Conservation (phyloP, 2,113 vertebrate species). For the Ptychochromis oligacanthus region DNA sequence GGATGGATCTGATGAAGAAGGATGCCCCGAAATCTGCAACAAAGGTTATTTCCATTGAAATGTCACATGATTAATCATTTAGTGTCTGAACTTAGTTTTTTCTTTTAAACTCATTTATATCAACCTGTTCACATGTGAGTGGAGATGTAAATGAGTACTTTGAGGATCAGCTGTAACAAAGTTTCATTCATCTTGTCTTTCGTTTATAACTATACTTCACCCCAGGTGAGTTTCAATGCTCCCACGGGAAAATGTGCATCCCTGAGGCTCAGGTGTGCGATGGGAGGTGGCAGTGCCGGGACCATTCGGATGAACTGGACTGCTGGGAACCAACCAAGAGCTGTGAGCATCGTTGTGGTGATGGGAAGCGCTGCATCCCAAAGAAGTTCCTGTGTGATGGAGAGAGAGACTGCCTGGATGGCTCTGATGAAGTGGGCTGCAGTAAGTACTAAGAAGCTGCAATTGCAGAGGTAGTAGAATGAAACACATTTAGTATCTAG, state of each 20-base stretch:
- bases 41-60: too few species aligned
- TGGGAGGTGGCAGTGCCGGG: constrained; percentile 81
- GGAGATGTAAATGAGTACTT: neutral
- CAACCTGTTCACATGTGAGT: neutral
- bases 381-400: constrained; percentile 87
- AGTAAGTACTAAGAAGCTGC: constrained; percentile 58
- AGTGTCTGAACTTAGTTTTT: neutral
- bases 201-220: too few species aligned
- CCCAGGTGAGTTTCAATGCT: too few species aligned
- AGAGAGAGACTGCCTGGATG: constrained; percentile 85
- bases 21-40: too few species aligned
- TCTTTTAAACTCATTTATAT: neutral
- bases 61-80: neutral
- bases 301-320: constrained; percentile 84
- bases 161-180: neutral
- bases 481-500: neutral
- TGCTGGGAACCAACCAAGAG: constrained; percentile 75
- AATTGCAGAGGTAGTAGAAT: neutral
- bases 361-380: constrained; percentile 83
- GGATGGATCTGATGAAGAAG: too few species aligned
- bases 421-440: constrained; percentile 82
- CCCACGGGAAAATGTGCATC: too few species aligned
- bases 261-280: too few species aligned
- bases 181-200: too few species aligned
- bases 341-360: constrained; percentile 83